phyloP scores from a whole-genome alignment of 2,797 vertebrate species.

The Lagodon rhomboides region DNA sequence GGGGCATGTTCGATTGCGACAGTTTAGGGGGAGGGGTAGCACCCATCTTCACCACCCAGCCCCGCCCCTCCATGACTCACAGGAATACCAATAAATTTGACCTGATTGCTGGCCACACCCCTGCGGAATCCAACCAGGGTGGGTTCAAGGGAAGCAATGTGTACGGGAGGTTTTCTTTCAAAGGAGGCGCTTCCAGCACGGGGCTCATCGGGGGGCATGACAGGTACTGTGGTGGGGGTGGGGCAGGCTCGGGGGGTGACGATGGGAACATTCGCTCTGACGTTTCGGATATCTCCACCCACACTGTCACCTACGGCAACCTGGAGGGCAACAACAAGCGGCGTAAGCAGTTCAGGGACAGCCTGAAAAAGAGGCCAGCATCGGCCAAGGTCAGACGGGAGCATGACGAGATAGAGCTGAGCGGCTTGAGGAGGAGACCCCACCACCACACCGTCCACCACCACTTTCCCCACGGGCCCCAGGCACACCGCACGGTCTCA shows the following conservation, averaged over 20 bases:
- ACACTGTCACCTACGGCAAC: slow-evolving; percentile 98
- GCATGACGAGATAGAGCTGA: slow-evolving; percentile 96
- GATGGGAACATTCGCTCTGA: slow-evolving; percentile 94
- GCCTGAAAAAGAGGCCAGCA: slow-evolving; percentile 97
- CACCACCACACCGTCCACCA: slow-evolving; percentile 90
- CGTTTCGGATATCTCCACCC: slow-evolving; percentile 98
- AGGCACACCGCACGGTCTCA: slow-evolving; percentile 86
- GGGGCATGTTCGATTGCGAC: slow-evolving; percentile 96
- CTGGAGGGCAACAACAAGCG: slow-evolving; percentile 95
- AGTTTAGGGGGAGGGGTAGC: slow-evolving; percentile 91
- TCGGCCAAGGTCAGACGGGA: slow-evolving; percentile 97
- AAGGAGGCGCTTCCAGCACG: slow-evolving; percentile 94
- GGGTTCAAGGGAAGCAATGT: slow-evolving; percentile 93
- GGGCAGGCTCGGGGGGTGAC: slow-evolving; percentile 86
- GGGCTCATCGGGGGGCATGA: slow-evolving; percentile 89
- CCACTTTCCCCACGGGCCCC: slow-evolving; percentile 87
- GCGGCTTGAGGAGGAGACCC: slow-evolving; percentile 91
- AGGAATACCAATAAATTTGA: slow-evolving; percentile 94
- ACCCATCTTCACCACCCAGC: slow-evolving; percentile 95
- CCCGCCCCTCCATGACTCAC: slow-evolving; percentile 90
- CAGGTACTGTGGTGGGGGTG: slow-evolving; percentile 89
- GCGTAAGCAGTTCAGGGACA: slow-evolving; percentile 97
- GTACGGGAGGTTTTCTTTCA: slow-evolving; percentile 98
- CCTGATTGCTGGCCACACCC: slow-evolving; percentile 91
- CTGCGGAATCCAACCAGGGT: slow-evolving; percentile 81